phyloP scores from a whole-genome alignment of 1,140 invertebrate species.

The Drosophila ananassae region DNA sequence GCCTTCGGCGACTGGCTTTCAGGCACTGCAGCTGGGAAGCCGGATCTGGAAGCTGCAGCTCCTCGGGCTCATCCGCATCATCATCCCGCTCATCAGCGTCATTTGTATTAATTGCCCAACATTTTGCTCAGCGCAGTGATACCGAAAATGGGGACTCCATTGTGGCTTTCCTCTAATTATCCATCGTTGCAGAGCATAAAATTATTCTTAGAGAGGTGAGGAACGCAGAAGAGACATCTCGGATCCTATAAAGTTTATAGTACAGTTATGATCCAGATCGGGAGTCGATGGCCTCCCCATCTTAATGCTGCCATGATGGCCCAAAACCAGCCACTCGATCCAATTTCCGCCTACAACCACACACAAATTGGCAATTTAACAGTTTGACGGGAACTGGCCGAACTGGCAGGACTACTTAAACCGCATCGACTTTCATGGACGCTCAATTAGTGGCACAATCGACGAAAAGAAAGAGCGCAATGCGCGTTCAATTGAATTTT shows the following conservation, averaged over 20 bases:
- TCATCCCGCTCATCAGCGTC: slow-evolving; percentile 70
- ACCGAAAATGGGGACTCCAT: slow-evolving; percentile 62
- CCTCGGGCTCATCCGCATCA: slow-evolving; percentile 27
- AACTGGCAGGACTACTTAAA: slow-evolving; percentile 1
- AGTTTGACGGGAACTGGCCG: slow-evolving; percentile 37
- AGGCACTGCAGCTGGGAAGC: slow-evolving; percentile 24
- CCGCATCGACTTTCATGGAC: slow-evolving; percentile 54
- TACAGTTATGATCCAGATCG: too few relatives aligned
- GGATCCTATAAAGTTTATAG: too few relatives aligned
- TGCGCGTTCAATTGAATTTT: slow-evolving; percentile 69
- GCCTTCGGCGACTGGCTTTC: slow-evolving; percentile 30
- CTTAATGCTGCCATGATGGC: too few relatives aligned
- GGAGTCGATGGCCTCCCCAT: not conserved
- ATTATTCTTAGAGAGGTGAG: not conserved
- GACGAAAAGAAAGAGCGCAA: slow-evolving; percentile 6
- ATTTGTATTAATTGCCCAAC: slow-evolving; percentile 80
- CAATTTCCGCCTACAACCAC: not conserved
- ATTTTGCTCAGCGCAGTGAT: slow-evolving; percentile 76
- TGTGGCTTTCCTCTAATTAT: slow-evolving; percentile 28
- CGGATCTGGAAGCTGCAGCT: slow-evolving; percentile 21
- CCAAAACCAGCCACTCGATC: not conserved
- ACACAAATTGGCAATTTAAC: slow-evolving; percentile 42
- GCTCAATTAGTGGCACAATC: slow-evolving; percentile 62
- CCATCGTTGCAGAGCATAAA: not conserved
- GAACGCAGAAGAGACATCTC: too few relatives aligned